Evolutionary conservation across 2,888 invertebrate species (phyloP), one percentile per base, ranked within the genome.

Genomic region (Reticulitermes lucifugus): DNA sequence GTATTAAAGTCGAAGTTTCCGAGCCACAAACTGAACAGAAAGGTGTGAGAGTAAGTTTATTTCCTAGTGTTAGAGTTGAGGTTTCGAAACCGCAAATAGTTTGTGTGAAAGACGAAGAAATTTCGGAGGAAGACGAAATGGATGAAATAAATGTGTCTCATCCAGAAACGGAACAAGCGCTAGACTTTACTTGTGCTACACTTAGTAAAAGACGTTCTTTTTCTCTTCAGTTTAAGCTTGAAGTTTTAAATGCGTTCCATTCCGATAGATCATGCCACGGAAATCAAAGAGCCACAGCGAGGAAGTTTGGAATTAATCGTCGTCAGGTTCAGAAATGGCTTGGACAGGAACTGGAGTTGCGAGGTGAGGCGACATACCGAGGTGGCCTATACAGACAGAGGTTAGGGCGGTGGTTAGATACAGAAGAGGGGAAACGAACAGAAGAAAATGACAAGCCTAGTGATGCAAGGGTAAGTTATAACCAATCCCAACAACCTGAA

Each of bases 251-350:
- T 88, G 92, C 92, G 7, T 92, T 92, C 87, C 90, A 91, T 85
- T 88, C 89, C 7, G 92, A 92, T 86, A 88, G 88, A 21, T 89
- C 89, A 2, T 91, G 92, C 29, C 90, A 90, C 22, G 91, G 91
- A 0, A 92, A 92, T 87, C 92, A 92, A 86, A 89, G 92, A 77
- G 92, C 92, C 60, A 92, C 92, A 3, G 92, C 92, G 7, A 90
- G 92, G 79, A 92, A 92, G 88, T 92, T 91, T 87, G 91, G 91
- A 84, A 92, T 92, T 84, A 92, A 92, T 88, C 90, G 92, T 12
- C 90, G 92, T 22, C 92, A 92, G 88, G 92, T 92, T 55, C 92
- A 92, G 87, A 92, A 92, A 88, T 92, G 92, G 92, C 88, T 92
- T 3, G 90, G 91, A 21, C 91, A 92, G 86, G 92, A 92, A 86